These are phyloP conservation scores for Pachyseris speciosa DNA, from an alignment of 64 coral and sea anemone species.

Conservation along the genomic window DNA sequence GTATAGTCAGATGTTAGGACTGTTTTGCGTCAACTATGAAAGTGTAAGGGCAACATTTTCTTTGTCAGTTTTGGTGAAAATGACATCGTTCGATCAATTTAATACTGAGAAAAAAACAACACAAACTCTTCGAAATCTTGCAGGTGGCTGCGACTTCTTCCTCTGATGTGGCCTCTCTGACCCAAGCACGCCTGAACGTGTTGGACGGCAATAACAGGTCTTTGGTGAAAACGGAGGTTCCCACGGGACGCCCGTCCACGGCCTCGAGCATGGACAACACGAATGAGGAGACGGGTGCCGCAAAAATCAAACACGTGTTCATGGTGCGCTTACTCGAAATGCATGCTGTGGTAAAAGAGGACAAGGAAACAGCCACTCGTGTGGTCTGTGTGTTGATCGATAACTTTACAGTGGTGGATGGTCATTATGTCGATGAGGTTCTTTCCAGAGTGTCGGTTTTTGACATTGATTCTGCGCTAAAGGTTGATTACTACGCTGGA, in stretches of 20 bases:
- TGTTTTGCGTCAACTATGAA: too few relatives aligned
- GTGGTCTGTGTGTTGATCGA: conserved; percentile 83
- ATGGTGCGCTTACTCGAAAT: conserved; percentile 68
- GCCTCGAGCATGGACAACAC: background rate
- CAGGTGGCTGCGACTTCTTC: background rate
- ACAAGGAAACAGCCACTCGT: background rate
- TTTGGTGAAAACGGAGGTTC: background rate
- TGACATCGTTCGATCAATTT: too few relatives aligned
- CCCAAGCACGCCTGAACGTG: background rate
- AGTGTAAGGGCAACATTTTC: too few relatives aligned
- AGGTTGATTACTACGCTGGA: conserved; percentile 68
- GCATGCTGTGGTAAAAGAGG: conserved; percentile 27
- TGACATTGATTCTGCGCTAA: conserved; percentile 63
- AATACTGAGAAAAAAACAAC: too few relatives aligned
- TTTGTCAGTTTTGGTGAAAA: background rate
- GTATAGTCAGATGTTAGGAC: too few relatives aligned
- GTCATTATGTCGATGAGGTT: conserved; percentile 62
- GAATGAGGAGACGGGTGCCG: background rate
- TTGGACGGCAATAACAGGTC: conserved; percentile 38
- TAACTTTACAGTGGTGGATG: conserved; percentile 70
- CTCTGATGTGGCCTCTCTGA: background rate
- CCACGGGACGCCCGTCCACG: background rate
- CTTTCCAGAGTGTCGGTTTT: conserved; percentile 35
- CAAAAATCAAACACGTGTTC: conserved; percentile 62
- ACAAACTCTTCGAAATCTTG: background rate